Conservation (phyloP, 2,888 invertebrate genomes). For the Pandemis corylana region DNA sequence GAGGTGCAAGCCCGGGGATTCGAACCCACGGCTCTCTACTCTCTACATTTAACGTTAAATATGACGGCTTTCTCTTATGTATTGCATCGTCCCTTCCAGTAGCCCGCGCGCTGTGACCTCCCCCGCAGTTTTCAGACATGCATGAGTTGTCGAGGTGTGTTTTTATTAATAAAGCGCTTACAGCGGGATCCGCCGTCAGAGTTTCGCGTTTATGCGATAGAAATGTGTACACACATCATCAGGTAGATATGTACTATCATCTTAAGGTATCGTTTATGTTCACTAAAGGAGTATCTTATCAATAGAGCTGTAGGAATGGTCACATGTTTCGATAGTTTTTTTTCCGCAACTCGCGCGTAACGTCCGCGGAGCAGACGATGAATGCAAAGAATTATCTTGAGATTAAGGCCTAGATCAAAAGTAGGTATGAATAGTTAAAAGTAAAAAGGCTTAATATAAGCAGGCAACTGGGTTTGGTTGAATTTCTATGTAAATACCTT, state of each 20-base stretch:
- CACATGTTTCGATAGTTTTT: too few relatives aligned
- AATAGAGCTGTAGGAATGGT: too few relatives aligned
- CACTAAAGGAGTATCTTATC: not conserved
- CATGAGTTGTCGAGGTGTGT: conserved; percentile 65
- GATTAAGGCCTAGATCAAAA: too few relatives aligned
- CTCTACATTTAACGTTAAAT: not conserved
- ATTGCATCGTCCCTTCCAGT: conserved; percentile 20
- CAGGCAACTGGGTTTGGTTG: too few relatives aligned
- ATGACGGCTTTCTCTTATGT: not conserved
- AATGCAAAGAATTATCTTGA: too few relatives aligned
- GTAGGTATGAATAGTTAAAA: too few relatives aligned
- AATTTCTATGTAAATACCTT: too few relatives aligned
- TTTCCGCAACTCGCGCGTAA: too few relatives aligned
- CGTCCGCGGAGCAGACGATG: too few relatives aligned
- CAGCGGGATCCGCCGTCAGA: conserved; percentile 44
- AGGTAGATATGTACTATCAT: not conserved
- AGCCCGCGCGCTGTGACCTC: not conserved
- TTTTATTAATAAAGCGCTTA: conserved; percentile 79
- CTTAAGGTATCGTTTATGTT: not conserved
- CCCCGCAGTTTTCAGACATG: conserved; percentile 35
- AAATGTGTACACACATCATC: not conserved
- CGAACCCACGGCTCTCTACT: too few relatives aligned
- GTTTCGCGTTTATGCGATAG: conserved; percentile 13
- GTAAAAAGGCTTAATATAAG: too few relatives aligned
- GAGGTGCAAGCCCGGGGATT: too few relatives aligned